These are phyloP conservation scores for Ictalurus furcatus DNA, from an alignment of 2,113 vertebrate genomes.

Conservation along the genomic window DNA sequence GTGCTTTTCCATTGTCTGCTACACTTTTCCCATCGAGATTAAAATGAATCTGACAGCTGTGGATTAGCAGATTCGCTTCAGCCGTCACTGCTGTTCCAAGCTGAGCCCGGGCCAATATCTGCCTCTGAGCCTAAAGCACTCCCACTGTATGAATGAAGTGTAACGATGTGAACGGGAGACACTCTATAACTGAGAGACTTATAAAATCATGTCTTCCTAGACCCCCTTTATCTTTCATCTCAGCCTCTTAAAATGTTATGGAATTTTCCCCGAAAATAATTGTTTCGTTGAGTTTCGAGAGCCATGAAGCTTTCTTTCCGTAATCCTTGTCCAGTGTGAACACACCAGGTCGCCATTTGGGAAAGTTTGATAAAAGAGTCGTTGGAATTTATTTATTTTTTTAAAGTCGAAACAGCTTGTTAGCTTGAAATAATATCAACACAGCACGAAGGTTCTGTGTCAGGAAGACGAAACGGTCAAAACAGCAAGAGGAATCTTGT, in stretches of 20 bases:
- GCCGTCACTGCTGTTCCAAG: neutral
- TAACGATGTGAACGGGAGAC: neutral
- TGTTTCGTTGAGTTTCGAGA: neutral
- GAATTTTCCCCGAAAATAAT: too few relatives aligned
- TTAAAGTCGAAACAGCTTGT: neutral
- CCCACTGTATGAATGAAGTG: neutral
- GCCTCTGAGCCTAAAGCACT: neutral
- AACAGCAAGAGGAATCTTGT: neutral
- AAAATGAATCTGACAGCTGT: slow-evolving; percentile 21
- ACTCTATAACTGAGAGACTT: neutral
- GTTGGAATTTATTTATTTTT: too few relatives aligned
- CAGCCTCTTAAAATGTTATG: neutral
- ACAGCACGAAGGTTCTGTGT: neutral
- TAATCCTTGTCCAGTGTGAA: neutral
- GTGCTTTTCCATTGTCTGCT: slow-evolving; percentile 16
- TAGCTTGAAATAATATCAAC: neutral
- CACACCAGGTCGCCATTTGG: too few relatives aligned
- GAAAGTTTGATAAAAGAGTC: too few relatives aligned
- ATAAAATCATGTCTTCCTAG: neutral
- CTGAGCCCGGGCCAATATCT: neutral
- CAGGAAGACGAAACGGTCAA: neutral
- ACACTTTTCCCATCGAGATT: neutral
- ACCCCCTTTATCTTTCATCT: neutral
- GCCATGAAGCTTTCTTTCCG: neutral
- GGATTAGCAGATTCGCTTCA: slow-evolving; percentile 6